These are phyloP conservation scores for Drosophila orena DNA, from an alignment of 1,140 invertebrate genomes.

Conservation along the genomic window DNA sequence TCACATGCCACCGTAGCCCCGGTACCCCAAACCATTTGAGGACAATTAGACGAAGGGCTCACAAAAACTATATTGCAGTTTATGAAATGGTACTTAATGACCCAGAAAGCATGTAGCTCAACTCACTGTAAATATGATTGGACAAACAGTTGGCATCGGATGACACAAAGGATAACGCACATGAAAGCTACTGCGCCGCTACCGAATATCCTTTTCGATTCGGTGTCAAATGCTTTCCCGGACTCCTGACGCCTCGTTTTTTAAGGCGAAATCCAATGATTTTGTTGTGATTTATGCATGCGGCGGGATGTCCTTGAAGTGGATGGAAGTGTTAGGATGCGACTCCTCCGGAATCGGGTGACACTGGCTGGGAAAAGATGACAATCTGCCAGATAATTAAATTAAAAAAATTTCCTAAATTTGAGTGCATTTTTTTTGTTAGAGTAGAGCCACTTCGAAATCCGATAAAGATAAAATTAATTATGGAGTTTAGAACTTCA, in stretches of 20 bases:
- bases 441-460: too few relatives aligned
- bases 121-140: constrained; percentile 72
- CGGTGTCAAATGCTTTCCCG: constrained; percentile 70
- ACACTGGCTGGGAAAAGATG: not conserved
- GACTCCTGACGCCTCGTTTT: constrained; percentile 54
- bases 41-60: constrained; percentile 67
- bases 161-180: constrained; percentile 50
- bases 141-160: constrained; percentile 69
- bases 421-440: too few relatives aligned
- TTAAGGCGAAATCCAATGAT: constrained; percentile 38
- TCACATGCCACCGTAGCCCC: constrained; percentile 47
- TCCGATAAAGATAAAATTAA: too few relatives aligned
- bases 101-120: constrained; percentile 59
- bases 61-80: constrained; percentile 58
- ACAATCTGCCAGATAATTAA: too few relatives aligned
- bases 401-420: too few relatives aligned
- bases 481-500: too few relatives aligned
- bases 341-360: constrained; percentile 8
- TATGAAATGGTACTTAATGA: constrained; percentile 70
- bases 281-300: constrained; percentile 52
- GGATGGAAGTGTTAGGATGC: not conserved
- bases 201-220: constrained; percentile 19
- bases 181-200: constrained; percentile 71
- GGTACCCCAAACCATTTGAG: constrained; percentile 26
- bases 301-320: constrained; percentile 28